phyloP scores from a whole-genome alignment of 1,140 invertebrate species.

The Tachypleus tridentatus region DNA sequence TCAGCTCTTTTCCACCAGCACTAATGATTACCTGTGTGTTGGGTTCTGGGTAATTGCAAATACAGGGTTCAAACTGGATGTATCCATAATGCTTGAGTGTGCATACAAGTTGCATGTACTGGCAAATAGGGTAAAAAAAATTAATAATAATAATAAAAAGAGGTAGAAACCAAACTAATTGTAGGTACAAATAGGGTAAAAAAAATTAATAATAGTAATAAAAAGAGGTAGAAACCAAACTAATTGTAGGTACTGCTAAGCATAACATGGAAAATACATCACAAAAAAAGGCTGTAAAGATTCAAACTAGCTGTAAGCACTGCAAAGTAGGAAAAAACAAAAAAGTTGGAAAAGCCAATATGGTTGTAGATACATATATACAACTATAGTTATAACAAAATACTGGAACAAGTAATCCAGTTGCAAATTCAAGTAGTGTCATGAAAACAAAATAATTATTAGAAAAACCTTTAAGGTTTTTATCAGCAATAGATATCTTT shows the following conservation, averaged over 20 bases:
- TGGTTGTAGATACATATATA: no score
- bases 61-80: slow-evolving; percentile 63
- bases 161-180: background rate
- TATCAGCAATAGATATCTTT: no score
- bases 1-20: slow-evolving; percentile 65
- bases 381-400: no score
- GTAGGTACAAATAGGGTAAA: slow-evolving; percentile 23
- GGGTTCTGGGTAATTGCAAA: slow-evolving; percentile 60
- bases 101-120: slow-evolving; percentile 71
- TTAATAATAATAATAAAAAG: slow-evolving; percentile 7
- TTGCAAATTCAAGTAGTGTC: no score
- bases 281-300: no score
- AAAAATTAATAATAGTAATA: slow-evolving; percentile 14
- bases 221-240: background rate
- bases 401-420: no score
- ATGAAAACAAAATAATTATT: no score
- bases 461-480: no score
- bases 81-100: slow-evolving; percentile 78
- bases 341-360: no score
- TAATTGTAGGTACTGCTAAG: background rate
- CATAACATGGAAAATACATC: no score
- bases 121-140: slow-evolving; percentile 31
- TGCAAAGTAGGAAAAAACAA: no score
- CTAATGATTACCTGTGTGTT: slow-evolving; percentile 52
- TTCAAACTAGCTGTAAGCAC: no score